A percentile compares a stretch with the other conserved stretches of the same genome.
phyloP scores from a whole-genome alignment of 2,888 invertebrate species.

The Cantharis rufa region DNA sequence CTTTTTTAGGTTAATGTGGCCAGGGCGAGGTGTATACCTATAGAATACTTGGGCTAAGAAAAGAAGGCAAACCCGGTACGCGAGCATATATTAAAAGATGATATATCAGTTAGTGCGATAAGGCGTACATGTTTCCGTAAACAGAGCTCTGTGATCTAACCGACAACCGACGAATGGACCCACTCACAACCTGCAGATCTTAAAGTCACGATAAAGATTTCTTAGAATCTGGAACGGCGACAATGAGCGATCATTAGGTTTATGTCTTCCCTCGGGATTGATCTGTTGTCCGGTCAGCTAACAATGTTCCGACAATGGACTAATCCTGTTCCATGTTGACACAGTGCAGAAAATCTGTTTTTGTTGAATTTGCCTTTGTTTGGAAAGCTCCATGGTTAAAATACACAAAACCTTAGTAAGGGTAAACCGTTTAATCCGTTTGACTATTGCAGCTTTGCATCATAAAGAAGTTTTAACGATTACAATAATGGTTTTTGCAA shows the following conservation, averaged over 20 bases:
- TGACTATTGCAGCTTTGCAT: slow-evolving; percentile 8
- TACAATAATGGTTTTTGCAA: slow-evolving; percentile 1
- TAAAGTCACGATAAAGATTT: slow-evolving; percentile 29
- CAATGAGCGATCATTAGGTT: slow-evolving; percentile 41
- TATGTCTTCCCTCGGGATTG: slow-evolving; percentile 40
- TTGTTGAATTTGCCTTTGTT: slow-evolving; percentile 21
- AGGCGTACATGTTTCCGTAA: slow-evolving; percentile 27
- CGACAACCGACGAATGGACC: slow-evolving; percentile 33
- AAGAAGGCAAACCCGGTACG: slow-evolving; percentile 7
- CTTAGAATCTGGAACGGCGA: slow-evolving; percentile 34
- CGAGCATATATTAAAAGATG: slow-evolving; percentile 29
- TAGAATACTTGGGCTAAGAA: neutral
- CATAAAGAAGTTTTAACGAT: neutral
- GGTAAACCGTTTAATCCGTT: slow-evolving; percentile 11
- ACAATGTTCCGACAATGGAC: slow-evolving; percentile 15
- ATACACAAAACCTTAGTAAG: slow-evolving; percentile 9
- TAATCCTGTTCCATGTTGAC: slow-evolving; percentile 25
- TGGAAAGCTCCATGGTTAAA: slow-evolving; percentile 16
- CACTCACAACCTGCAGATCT: slow-evolving; percentile 38
- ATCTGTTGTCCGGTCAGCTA: slow-evolving; percentile 41
- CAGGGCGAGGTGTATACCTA: neutral
- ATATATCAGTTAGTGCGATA: slow-evolving; percentile 27
- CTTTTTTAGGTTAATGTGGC: neutral
- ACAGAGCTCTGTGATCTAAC: slow-evolving; percentile 25
- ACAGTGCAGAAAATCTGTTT: slow-evolving; percentile 23